Conservation (phyloP, 2,113 vertebrate species). For the Lepisosteus oculatus region DNA sequence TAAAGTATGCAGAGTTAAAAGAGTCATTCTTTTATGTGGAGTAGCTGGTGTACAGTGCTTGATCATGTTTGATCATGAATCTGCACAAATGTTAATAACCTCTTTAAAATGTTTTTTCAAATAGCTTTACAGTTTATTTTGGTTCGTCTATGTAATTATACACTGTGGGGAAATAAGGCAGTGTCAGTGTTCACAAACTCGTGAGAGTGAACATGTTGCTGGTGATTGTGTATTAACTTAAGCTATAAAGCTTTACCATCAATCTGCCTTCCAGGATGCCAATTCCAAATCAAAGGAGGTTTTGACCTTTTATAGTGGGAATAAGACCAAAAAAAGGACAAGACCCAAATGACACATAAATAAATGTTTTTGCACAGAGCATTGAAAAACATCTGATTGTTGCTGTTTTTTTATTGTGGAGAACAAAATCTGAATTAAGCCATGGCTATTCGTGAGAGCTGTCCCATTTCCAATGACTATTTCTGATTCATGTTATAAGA, state of each 20-base stretch:
- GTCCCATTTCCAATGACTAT: too few relatives aligned
- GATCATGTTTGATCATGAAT: slow-evolving; percentile 38
- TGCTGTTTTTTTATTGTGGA: too few relatives aligned
- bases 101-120: slow-evolving; percentile 24
- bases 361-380: too few relatives aligned
- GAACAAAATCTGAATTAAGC: too few relatives aligned
- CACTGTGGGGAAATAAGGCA: slow-evolving; percentile 51
- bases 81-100: slow-evolving; percentile 30
- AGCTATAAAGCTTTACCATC: neutral
- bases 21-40: slow-evolving; percentile 38
- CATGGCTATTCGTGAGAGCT: too few relatives aligned
- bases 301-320: neutral
- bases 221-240: neutral
- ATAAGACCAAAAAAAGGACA: neutral
- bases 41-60: slow-evolving; percentile 45
- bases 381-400: too few relatives aligned
- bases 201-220: slow-evolving; percentile 54
- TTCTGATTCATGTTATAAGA: too few relatives aligned
- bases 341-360: too few relatives aligned
- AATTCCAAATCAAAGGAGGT: slow-evolving; percentile 2
- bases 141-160: slow-evolving; percentile 50
- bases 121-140: slow-evolving; percentile 56
- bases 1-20: slow-evolving; percentile 35
- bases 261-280: neutral
- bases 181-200: slow-evolving; percentile 60